These are phyloP conservation scores for Sapajus apella DNA, from an alignment of 2,113 vertebrate species.

Conservation along the genomic window DNA sequence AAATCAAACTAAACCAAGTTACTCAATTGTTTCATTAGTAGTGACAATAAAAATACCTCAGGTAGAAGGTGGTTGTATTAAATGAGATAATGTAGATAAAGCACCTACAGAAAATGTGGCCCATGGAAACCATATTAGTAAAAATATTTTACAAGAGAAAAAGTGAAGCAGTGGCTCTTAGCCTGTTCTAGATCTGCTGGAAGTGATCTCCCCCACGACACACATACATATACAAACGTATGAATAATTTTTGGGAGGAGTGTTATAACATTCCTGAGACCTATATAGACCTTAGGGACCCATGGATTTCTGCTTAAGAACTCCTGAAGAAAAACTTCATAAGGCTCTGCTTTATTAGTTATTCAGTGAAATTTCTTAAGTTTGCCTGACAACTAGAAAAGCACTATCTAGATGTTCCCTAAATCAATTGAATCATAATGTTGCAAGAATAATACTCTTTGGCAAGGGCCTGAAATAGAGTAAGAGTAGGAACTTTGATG, in stretches of 20 bases:
- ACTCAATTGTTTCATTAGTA: background rate
- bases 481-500: slow-evolving; percentile 17
- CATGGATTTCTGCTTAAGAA: background rate
- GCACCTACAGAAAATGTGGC: background rate
- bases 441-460: slow-evolving; percentile 13
- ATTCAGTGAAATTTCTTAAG: background rate
- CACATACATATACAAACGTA: background rate
- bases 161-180: background rate
- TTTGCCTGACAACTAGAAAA: background rate
- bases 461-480: background rate
- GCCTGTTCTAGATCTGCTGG: background rate
- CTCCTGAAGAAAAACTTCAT: background rate
- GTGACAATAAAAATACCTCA: background rate
- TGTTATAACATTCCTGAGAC: background rate
- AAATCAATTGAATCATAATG: slow-evolving; percentile 15
- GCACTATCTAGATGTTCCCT: background rate
- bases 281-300: background rate
- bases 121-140: background rate
- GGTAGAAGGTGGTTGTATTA: background rate
- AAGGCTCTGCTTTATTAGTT: background rate
- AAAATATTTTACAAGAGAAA: background rate
- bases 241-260: background rate
- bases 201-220: background rate
- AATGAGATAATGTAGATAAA: background rate
- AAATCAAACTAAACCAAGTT: background rate